phyloP scores from a whole-genome alignment of 2,797 vertebrate genomes.

The Pipistrellus kuhlii region DNA sequence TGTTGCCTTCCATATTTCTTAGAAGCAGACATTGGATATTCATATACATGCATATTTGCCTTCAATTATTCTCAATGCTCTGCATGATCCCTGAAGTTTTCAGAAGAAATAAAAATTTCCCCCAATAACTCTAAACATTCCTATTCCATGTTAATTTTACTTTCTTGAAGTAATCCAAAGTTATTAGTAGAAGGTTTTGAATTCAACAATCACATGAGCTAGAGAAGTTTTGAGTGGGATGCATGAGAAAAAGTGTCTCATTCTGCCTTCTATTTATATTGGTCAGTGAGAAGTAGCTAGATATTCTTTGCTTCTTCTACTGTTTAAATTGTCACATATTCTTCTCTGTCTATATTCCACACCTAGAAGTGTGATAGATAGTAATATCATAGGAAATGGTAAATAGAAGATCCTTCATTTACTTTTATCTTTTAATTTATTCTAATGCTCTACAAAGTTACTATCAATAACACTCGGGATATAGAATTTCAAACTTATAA shows the following conservation, averaged over 20 bases:
- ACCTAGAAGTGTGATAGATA: neutral
- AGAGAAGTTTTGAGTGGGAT: no score
- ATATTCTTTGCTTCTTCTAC: neutral
- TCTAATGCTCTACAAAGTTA: neutral
- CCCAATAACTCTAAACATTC: neutral
- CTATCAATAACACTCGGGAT: neutral
- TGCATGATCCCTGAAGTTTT: neutral
- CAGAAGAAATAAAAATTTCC: neutral
- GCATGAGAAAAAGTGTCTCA: neutral
- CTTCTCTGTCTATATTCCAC: neutral
- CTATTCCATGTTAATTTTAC: constrained; percentile 12
- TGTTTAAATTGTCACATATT: neutral
- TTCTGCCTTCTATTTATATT: neutral
- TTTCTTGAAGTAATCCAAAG: neutral
- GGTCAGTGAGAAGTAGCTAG: constrained; percentile 20
- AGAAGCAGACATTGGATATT: neutral
- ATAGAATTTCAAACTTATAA: neutral
- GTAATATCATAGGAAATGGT: neutral
- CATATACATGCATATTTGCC: neutral
- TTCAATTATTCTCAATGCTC: neutral
- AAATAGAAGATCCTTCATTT: neutral
- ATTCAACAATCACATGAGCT: neutral
- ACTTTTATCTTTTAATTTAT: constrained; percentile 15
- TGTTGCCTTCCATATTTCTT: neutral
- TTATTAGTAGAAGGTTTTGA: neutral